These are phyloP conservation scores for Drosophila tani DNA, from an alignment of 1,140 invertebrate species.

Conservation along the genomic window DNA sequence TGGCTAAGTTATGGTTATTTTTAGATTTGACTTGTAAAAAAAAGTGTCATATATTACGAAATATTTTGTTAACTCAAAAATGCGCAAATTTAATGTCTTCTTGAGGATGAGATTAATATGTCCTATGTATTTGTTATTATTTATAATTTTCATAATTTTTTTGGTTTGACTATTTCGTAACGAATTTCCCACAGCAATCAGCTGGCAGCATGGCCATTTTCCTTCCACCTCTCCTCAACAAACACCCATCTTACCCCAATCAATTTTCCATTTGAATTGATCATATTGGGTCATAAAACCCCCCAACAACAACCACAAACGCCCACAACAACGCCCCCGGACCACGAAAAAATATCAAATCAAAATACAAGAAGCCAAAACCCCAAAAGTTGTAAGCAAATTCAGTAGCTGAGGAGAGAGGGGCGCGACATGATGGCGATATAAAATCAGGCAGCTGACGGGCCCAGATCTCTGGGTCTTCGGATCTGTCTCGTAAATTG, in stretches of 20 bases:
- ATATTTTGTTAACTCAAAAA: too few species aligned
- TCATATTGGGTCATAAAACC: conserved; percentile 7
- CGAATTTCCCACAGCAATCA: conserved; percentile 12
- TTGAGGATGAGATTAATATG: background rate
- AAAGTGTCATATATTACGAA: too few species aligned
- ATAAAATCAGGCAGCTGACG: background rate
- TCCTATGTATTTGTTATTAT: background rate
- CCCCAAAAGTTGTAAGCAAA: conserved; percentile 8
- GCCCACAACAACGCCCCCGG: conserved; percentile 30
- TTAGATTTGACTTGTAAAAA: too few species aligned
- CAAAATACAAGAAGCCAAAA: conserved; percentile 13
- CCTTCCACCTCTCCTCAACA: background rate
- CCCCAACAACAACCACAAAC: conserved; percentile 13
- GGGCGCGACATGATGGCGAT: background rate
- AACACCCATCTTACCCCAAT: conserved; percentile 1
- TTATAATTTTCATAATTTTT: background rate
- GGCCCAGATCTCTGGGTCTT: conserved; percentile 7
- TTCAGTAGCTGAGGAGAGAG: conserved; percentile 7
- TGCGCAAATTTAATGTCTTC: too few species aligned
- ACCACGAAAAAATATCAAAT: background rate
- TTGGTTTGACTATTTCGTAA: background rate
- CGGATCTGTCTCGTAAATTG: conserved; percentile 18
- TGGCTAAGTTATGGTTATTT: too few species aligned
- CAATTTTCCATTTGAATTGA: conserved; percentile 15
- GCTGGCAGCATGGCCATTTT: background rate